Base-by-base conservation (phyloP, 2,888 invertebrate species). In the Apodemia mormo region DNA sequence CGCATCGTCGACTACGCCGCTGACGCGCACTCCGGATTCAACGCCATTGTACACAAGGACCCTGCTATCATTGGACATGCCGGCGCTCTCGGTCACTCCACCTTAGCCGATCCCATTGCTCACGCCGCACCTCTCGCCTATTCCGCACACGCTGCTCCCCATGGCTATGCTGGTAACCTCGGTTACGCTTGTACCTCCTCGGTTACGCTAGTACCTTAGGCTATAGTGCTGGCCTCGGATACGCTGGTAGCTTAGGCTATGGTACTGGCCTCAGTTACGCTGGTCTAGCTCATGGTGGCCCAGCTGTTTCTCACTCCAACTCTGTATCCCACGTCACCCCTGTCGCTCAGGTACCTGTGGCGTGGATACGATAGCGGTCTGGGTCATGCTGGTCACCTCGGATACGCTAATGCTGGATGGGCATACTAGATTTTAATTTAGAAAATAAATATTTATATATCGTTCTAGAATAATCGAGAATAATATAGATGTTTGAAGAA, bases 1-100 rank as follows among this genome's bases (percentile, higher is more conserved):
- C 89, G 94, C 74, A 92, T 88, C 54, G 94, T 94, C 2, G 94
- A 94, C 83, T 94, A 94, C 83, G 90, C 90, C 56, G 92, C 94
- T 30, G 94, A 93, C 66, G 87, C 89, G 1, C 80, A 89, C 72
- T 85, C 82, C 72, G 94, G 94, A 29, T 94, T 94, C 86, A 94
- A 94, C 85, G 94, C 94, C 65, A 86, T 94, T 65, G 94, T 94
- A 0, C 90, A 89, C 81, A 92, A 90, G 77, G 93, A 92, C 82
- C 85, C 86, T 2, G 85, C 81, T 0, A 71, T 85, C 69, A 76
- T 85, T 71, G 80, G 83, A 3, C 77, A 79, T 30, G 76, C 81
- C 37, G 75, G 77, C 33, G 33, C 33, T 65, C 45, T 49, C 49
- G 69, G 69, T 33, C 65, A 67, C 65, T 66, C 68, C 43, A 70